These are phyloP conservation scores for Drosophila burlai DNA, from an alignment of 1,140 invertebrate species.

Conservation along the genomic window DNA sequence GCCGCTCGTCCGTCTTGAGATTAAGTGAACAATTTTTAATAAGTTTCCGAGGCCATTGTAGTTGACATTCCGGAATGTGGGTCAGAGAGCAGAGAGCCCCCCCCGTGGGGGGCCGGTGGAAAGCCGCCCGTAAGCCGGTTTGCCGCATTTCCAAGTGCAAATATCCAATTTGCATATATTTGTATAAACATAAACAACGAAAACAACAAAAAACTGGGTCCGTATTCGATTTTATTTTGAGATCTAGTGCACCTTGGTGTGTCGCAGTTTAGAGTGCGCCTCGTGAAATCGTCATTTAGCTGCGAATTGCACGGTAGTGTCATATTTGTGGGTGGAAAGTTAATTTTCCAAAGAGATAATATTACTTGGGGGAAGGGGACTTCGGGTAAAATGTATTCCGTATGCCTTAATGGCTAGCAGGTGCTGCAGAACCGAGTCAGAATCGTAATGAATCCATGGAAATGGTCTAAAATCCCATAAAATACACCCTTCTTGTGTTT, in stretches of 20 bases:
- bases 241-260: slow-evolving; percentile 57
- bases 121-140: slow-evolving; percentile 12
- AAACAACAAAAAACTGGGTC: neutral
- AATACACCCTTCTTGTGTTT: slow-evolving; percentile 10
- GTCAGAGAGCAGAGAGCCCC: slow-evolving; percentile 9
- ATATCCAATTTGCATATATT: slow-evolving; percentile 25
- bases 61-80: slow-evolving; percentile 21
- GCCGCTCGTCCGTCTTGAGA: neutral
- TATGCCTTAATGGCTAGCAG: slow-evolving; percentile 8
- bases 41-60: slow-evolving; percentile 19
- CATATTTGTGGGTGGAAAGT: slow-evolving; percentile 7
- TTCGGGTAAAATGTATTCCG: neutral
- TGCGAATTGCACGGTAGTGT: slow-evolving; percentile 39
- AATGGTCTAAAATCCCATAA: slow-evolving; percentile 17
- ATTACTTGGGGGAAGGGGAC: neutral
- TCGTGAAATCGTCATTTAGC: slow-evolving; percentile 46
- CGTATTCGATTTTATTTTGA: neutral
- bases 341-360: slow-evolving; percentile 8
- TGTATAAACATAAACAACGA: neutral
- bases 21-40: slow-evolving; percentile 17
- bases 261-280: slow-evolving; percentile 50
- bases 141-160: slow-evolving; percentile 25
- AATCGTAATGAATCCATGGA: slow-evolving; percentile 19
- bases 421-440: slow-evolving; percentile 3
- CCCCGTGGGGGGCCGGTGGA: neutral